Percentiles rank a stretch among this genome's conserved stretches.
Conservation (phyloP, 2,888 invertebrate species). For the Erebia palarica region DNA sequence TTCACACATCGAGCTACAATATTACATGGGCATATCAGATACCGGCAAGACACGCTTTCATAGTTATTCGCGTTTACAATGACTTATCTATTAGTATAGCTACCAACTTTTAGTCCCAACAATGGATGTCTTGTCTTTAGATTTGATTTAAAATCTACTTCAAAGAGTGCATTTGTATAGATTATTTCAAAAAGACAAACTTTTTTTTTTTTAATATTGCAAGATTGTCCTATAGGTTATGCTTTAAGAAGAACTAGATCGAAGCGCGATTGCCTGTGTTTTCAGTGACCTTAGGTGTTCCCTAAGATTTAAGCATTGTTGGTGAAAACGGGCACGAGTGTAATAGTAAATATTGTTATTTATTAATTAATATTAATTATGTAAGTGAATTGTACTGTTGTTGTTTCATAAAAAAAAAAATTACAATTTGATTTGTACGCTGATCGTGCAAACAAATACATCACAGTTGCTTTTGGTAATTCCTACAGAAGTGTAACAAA, state of each 20-base stretch:
- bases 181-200: neutral
- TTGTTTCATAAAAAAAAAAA: neutral
- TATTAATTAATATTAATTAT: neutral
- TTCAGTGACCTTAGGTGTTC: too few relatives aligned
- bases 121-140: neutral
- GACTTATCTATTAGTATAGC: neutral
- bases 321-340: too few relatives aligned
- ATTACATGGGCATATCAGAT: conserved; percentile 34
- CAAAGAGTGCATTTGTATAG: neutral
- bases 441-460: too few relatives aligned
- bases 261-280: too few relatives aligned
- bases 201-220: too few relatives aligned
- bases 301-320: too few relatives aligned
- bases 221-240: too few relatives aligned
- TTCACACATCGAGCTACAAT: conserved; percentile 32
- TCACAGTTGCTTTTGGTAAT: too few relatives aligned
- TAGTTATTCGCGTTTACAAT: conserved; percentile 5
- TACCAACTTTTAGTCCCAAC: conserved; percentile 14
- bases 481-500: neutral
- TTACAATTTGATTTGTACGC: too few relatives aligned
- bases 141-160: neutral
- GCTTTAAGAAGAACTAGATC: too few relatives aligned
- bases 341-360: neutral
- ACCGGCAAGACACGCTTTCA: conserved; percentile 29
- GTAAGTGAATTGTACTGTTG: neutral